Conservation (phyloP, 2,888 invertebrate species). For the Leucoma salicis region DNA sequence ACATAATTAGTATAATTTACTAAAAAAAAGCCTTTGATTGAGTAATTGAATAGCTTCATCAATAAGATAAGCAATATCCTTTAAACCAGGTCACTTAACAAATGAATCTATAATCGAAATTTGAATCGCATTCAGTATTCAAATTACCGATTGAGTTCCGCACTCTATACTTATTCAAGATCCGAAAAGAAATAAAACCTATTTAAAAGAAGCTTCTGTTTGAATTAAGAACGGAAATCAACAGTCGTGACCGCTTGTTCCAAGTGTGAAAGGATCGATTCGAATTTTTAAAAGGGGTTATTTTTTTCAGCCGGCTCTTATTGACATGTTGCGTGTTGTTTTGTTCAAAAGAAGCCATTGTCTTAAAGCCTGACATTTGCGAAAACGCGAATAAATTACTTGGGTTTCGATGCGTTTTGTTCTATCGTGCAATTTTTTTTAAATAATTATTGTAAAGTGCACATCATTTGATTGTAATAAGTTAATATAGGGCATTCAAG, state of each 20-base stretch:
- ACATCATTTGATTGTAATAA: not conserved
- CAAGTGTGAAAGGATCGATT: slow-evolving; percentile 81
- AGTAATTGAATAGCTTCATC: slow-evolving; percentile 63
- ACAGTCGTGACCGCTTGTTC: slow-evolving; percentile 74
- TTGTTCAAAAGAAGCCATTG: slow-evolving; percentile 44
- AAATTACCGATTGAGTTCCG: slow-evolving; percentile 73
- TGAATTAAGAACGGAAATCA: slow-evolving; percentile 80
- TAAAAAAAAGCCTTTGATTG: slow-evolving; percentile 50
- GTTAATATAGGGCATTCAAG: not conserved
- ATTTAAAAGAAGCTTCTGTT: slow-evolving; percentile 69
- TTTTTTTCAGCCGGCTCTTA: slow-evolving; percentile 60
- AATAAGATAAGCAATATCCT: slow-evolving; percentile 77
- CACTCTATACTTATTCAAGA: slow-evolving; percentile 55
- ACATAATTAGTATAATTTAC: slow-evolving; percentile 24
- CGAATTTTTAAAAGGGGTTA: slow-evolving; percentile 62
- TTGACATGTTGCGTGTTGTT: slow-evolving; percentile 67
- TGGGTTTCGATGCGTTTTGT: slow-evolving; percentile 27
- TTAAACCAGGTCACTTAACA: slow-evolving; percentile 79
- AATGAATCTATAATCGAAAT: slow-evolving; percentile 80
- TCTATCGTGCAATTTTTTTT: slow-evolving; percentile 18
- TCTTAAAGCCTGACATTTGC: slow-evolving; percentile 42
- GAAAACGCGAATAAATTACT: slow-evolving; percentile 31
- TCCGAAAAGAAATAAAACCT: slow-evolving; percentile 58
- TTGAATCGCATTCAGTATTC: slow-evolving; percentile 68
- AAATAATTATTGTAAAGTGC: not conserved